Evolutionary conservation across 2,113 vertebrate genomes (phyloP).

Genomic region (Pollachius pollachius): DNA sequence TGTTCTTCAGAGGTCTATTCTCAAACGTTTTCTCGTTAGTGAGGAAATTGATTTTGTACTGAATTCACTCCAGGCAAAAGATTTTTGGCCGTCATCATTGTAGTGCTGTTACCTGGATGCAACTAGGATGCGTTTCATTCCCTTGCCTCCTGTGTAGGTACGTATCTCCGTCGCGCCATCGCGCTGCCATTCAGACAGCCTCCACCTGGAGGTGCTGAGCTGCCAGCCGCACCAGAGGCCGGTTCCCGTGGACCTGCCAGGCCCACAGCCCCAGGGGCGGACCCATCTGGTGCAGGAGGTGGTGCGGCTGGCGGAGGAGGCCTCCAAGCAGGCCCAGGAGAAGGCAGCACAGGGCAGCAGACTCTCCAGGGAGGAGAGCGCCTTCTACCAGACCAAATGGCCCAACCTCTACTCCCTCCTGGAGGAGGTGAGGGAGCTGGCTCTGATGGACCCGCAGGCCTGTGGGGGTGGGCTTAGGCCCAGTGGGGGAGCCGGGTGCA

Average conservation of each 20-base stretch:
- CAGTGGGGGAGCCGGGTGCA: conserved; percentile 1
- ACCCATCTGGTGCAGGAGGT: conserved; percentile 83
- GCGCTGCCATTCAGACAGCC: conserved; percentile 77
- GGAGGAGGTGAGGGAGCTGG: conserved; percentile 89
- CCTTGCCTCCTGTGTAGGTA: conserved; percentile 73
- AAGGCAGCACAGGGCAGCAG: conserved; percentile 41
- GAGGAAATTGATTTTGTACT: too few relatives aligned
- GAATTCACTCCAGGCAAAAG: too few relatives aligned
- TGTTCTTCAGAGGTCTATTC: too few relatives aligned
- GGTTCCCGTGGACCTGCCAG: not conserved
- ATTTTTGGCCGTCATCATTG: too few relatives aligned
- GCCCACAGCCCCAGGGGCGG: conserved; percentile 46
- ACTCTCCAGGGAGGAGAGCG: conserved; percentile 71
- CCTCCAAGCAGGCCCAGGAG: conserved; percentile 72
- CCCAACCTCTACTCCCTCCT: conserved; percentile 84
- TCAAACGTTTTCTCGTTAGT: too few relatives aligned
- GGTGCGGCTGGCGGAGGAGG: conserved; percentile 78
- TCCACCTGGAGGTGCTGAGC: conserved; percentile 81
- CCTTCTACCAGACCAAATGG: conserved; percentile 84
- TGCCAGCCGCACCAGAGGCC: conserved; percentile 61
- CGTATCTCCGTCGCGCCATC: conserved; percentile 77
- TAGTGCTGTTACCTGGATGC: too few relatives aligned
- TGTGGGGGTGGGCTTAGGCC: conserved; percentile 28
- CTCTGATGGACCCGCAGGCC: conserved; percentile 73
- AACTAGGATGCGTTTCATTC: not conserved